Conservation (phyloP, 2,888 invertebrate species). For the Drosophila anomelani region DNA sequence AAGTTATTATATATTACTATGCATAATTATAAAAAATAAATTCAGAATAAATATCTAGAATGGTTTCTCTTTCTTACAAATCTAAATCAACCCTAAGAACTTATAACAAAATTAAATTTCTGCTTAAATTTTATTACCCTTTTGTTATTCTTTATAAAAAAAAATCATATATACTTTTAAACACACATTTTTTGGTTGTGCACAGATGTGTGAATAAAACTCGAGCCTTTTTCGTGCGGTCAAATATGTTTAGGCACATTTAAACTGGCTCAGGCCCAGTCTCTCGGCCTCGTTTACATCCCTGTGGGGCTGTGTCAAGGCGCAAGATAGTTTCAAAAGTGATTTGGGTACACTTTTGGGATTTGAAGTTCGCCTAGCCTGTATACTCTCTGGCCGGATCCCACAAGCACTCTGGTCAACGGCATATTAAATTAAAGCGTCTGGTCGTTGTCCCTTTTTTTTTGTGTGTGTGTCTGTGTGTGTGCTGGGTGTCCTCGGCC, state of each 20-base stretch:
- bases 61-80: background rate
- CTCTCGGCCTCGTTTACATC: slow-evolving; percentile 1
- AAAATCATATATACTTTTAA: no score
- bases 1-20: background rate
- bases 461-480: slow-evolving; percentile 1
- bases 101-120: no score
- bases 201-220: slow-evolving; percentile 46
- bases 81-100: background rate
- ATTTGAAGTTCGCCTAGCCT: slow-evolving; percentile 58
- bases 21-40: background rate
- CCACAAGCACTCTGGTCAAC: slow-evolving; percentile 60
- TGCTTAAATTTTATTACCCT: background rate
- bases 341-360: slow-evolving; percentile 80
- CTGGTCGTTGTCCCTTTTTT: slow-evolving; percentile 62
- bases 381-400: background rate
- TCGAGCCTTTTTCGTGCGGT: slow-evolving; percentile 67
- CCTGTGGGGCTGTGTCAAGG: slow-evolving; percentile 63
- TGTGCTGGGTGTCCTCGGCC: slow-evolving; percentile 25
- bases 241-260: slow-evolving; percentile 63
- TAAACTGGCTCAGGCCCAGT: slow-evolving; percentile 20
- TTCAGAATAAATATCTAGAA: background rate
- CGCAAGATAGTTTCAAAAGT: slow-evolving; percentile 80
- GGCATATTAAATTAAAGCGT: slow-evolving; percentile 79
- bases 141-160: background rate
- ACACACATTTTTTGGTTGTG: background rate